Base-by-base conservation (phyloP, 2,888 invertebrate genomes). In the Luffia ferchaultella region DNA sequence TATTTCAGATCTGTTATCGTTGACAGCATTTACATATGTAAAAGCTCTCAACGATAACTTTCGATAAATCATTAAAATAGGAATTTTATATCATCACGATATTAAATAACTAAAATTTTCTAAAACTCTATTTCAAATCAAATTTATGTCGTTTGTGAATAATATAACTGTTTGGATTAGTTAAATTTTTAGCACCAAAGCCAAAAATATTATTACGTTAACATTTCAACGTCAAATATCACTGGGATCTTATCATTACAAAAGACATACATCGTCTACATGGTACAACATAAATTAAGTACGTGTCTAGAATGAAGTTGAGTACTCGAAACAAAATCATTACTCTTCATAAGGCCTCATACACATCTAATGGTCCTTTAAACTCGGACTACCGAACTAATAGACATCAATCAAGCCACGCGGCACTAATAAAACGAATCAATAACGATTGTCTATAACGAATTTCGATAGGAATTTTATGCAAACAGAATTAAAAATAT, bases 321-420 rank as follows among this genome's bases (percentile, higher is more conserved):
- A 80, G 76, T 73, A 76, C 76, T 73, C 18, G 70, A 67, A 57
- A 65, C 57, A 62, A 62, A 58, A 71, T 69, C 78, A 83, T 83
- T 73, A 79, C 70, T 83, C 83, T 82, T 80, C 78, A 80, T 83
- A 80, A 79, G 70, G 68, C 73, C 67, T 66, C 62, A 67, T 70
- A 67, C 72, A 70, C 67, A 60, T 78, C 76, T 82, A 82, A 82
- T 82, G 78, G 74, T 76, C 67, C 71, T 73, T 67, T 75, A 78
- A 77, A 77, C 77, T 74, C 73, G 66, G 83, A 83, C 83, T 83
- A 83, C 83, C 67, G 83, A 78, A 83, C 77, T 80, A 77, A 80
- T 82, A 78, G 76, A 76, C 79, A 83, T 83, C 75, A 79, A 83
- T 83, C 83, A 82, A 76, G 64, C 63, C 68, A 72, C 67, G 72